These are phyloP conservation scores for Ochropleura plecta DNA, from an alignment of 2,888 invertebrate genomes.

Conservation along the genomic window DNA sequence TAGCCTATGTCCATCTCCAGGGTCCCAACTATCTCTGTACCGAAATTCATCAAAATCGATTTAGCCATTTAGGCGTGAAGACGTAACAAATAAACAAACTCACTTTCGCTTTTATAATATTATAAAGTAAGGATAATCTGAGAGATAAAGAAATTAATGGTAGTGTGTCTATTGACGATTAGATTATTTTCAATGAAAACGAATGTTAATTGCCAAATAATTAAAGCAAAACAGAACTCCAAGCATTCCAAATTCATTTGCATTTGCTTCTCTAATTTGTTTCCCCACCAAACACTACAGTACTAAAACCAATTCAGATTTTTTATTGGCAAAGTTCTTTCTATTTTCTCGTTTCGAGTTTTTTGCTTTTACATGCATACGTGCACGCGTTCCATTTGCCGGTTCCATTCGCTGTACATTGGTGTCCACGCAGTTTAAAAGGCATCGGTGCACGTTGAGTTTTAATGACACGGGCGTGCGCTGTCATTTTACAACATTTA, in stretches of 20 bases:
- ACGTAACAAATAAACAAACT: too few relatives aligned
- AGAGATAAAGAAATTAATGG: neutral
- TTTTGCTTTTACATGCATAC: slow-evolving; percentile 22
- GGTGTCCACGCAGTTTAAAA: slow-evolving; percentile 66
- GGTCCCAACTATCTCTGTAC: too few relatives aligned
- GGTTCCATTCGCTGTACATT: slow-evolving; percentile 53
- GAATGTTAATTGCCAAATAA: neutral
- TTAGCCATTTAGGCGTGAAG: too few relatives aligned
- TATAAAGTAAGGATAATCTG: neutral
- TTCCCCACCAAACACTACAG: slow-evolving; percentile 2
- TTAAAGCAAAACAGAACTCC: neutral
- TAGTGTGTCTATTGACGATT: neutral
- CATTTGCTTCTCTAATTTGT: slow-evolving; percentile 13
- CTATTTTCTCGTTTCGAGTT: slow-evolving; percentile 15
- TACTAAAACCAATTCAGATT: slow-evolving; percentile 19
- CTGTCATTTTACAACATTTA: slow-evolving; percentile 74
- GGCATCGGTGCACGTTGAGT: slow-evolving; percentile 68
- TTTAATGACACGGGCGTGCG: slow-evolving; percentile 77
- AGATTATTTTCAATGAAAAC: neutral
- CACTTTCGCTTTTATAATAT: too few relatives aligned
- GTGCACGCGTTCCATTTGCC: slow-evolving; percentile 49
- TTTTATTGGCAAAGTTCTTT: slow-evolving; percentile 30
- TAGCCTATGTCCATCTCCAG: too few relatives aligned
- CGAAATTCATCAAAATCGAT: too few relatives aligned
- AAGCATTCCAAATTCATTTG: neutral